phyloP scores from a whole-genome alignment of 2,797 vertebrate genomes.

The Peromyscus aztecus region DNA sequence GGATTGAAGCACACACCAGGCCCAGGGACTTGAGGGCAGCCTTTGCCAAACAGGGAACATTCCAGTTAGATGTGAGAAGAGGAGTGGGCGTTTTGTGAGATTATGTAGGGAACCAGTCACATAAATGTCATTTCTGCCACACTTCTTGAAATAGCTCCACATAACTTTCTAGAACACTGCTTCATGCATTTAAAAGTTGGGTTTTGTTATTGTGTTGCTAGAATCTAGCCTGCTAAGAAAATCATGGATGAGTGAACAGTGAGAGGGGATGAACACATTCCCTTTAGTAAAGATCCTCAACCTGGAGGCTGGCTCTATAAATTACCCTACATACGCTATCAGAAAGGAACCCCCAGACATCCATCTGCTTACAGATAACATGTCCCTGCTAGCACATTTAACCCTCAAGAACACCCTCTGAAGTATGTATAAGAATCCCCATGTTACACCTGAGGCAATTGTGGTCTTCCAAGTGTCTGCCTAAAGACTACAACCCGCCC shows the following conservation, averaged over 20 bases:
- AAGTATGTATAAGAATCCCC: neutral
- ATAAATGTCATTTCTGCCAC: slow-evolving; percentile 80
- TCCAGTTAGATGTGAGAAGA: slow-evolving; percentile 73
- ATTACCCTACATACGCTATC: neutral
- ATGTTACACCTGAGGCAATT: neutral
- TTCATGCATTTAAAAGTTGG: slow-evolving; percentile 61
- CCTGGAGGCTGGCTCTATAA: neutral
- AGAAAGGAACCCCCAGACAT: neutral
- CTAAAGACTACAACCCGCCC: neutral
- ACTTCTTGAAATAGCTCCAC: slow-evolving; percentile 70
- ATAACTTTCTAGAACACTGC: slow-evolving; percentile 70
- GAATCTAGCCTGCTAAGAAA: neutral
- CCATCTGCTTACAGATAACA: neutral
- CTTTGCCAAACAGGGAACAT: slow-evolving; percentile 59
- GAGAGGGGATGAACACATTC: neutral
- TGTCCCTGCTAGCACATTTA: neutral
- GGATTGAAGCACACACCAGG: neutral
- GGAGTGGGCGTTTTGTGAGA: slow-evolving; percentile 70
- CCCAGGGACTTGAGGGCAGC: slow-evolving; percentile 51
- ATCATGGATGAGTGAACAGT: neutral
- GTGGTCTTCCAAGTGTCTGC: neutral
- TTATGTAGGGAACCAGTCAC: slow-evolving; percentile 73
- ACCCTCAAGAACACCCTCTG: slow-evolving; percentile 40
- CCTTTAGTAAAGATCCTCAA: neutral
- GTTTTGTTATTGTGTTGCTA: neutral